Base-by-base conservation (phyloP, 2,113 vertebrate genomes). In the Mola mola region DNA sequence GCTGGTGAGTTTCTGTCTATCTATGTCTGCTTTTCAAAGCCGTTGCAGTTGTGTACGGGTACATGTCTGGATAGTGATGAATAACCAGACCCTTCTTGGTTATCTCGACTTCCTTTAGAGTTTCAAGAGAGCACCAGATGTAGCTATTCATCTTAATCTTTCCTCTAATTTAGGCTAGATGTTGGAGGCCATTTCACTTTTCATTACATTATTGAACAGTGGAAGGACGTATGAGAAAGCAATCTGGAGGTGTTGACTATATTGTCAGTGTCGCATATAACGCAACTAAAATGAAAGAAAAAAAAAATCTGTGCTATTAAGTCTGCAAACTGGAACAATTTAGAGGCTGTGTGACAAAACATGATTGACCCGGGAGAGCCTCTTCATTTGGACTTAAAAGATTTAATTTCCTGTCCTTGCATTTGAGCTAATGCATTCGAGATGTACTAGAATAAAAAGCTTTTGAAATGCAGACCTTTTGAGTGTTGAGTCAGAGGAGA, bases 91-190 rank as follows among this genome's bases (percentile, higher is more conserved):
- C 78, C 72, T 85, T 74, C 78, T 83, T 69, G 83, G 80, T 89
- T 89, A 90, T 90, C 89, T 87, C 44, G 41, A 81, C 79, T 89
- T 89, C 85, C 89, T 86, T 79, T 76, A 79, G 69, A 83, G 81
- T 83, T 84, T 71, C 70, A 77, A 82, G 83, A 53, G 73, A 85
- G 65, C 78, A 80, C 85, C 87, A 90, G 86, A 88, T 85, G 87
- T 70, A 83, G 81, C 80, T 52, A 90, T 90, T 79, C 38, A 72
- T 90, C 87, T 89, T 88, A 86, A 90, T 89, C 83, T 83, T 83
- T 87, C 81, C 78, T 74, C 79, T 87, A 85, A 68, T 86, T 82
- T 69, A 61, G 72, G 41, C 72, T 44, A 6, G 43, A 73, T 74
- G 60, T 72, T 58, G 56, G 58, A 66, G 73, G 41, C 78, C 64